Evolutionary conservation across 37 sponge, comb jelly and placozoan genomes (phyloP).

Genomic region (Agelas oroides): DNA sequence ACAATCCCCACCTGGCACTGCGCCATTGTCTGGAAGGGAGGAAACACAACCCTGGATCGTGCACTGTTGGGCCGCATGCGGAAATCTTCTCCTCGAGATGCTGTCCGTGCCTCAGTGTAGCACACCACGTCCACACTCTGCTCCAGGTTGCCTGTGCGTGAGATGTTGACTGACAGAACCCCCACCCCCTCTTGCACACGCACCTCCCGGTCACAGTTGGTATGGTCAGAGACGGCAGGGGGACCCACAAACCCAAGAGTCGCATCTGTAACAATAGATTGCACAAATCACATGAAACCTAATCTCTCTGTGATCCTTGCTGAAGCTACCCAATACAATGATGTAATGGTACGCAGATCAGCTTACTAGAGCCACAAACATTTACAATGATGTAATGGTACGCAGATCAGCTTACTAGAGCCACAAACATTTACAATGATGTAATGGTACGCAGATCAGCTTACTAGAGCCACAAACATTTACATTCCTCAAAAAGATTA

Average conservation of each 20-base stretch:
- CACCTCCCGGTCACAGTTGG: neutral
- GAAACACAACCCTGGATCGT: constrained; percentile 31
- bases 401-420: too few relatives aligned
- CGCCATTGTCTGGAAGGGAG: neutral
- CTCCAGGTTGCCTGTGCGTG: constrained; percentile 10
- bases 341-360: too few relatives aligned
- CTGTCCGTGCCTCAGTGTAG: constrained; percentile 32
- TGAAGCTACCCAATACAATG: too few relatives aligned
- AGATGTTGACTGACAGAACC: neutral
- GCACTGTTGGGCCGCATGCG: constrained; percentile 7
- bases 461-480: too few relatives aligned
- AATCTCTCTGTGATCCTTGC: too few relatives aligned
- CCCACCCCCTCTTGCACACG: constrained; percentile 23
- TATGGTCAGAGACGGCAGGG: neutral
- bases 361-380: too few relatives aligned
- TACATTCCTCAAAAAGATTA: too few relatives aligned
- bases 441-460: too few relatives aligned
- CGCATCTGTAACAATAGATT: neutral
- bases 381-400: too few relatives aligned
- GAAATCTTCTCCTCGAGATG: constrained; percentile 13
- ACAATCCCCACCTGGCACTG: constrained; percentile 45
- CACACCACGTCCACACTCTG: constrained; percentile 53
- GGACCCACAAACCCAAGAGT: neutral
- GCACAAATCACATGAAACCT: neutral
- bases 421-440: too few relatives aligned